phyloP scores from a whole-genome alignment of 2,797 vertebrate species.

The Pseudocheirus occidentalis region DNA sequence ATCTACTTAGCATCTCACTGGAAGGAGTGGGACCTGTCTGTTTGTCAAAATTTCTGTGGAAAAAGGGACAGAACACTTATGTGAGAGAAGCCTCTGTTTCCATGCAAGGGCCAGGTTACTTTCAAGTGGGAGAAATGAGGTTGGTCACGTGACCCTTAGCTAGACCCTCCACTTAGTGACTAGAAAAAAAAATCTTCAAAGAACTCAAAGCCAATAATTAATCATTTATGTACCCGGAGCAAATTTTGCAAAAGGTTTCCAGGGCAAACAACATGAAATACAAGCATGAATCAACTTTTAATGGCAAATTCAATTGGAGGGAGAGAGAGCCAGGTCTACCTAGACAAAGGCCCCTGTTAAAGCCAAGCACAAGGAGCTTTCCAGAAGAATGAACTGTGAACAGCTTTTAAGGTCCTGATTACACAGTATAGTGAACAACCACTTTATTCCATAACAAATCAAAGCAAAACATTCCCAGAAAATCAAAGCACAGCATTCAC shows the following conservation, averaged over 20 bases:
- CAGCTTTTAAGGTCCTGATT: too few relatives aligned
- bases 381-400: too few relatives aligned
- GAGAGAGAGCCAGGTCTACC: not conserved
- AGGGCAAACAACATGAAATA: not conserved
- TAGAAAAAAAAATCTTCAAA: not conserved
- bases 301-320: not conserved
- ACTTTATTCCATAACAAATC: too few relatives aligned
- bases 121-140: not conserved
- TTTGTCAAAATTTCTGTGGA: not conserved
- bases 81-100: not conserved
- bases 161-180: not conserved
- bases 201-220: not conserved
- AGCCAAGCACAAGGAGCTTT: too few relatives aligned
- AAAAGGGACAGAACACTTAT: constrained; percentile 36
- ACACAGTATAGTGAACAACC: too few relatives aligned
- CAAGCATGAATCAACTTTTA: not conserved
- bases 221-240: not conserved
- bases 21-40: not conserved
- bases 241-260: not conserved
- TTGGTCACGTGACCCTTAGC: not conserved
- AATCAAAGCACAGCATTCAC: too few relatives aligned
- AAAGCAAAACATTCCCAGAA: too few relatives aligned
- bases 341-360: too few relatives aligned
- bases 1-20: constrained; percentile 33
- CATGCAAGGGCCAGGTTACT: not conserved